phyloP scores from a whole-genome alignment of 2,888 invertebrate genomes.

The Aspidiotus rigidus region DNA sequence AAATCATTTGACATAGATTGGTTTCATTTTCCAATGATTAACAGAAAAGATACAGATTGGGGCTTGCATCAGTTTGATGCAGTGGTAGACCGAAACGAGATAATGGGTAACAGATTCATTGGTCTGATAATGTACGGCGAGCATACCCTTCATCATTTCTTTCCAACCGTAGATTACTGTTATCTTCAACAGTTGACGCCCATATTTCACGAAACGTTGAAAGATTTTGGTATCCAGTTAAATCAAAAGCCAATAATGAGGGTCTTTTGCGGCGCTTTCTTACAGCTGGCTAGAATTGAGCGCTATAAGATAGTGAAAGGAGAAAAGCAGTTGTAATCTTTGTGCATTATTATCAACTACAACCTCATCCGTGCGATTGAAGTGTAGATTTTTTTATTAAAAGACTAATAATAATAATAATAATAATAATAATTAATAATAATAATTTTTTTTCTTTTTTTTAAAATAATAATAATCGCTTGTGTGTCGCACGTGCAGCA shows the following conservation, averaged over 20 bases:
- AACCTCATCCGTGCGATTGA: no score
- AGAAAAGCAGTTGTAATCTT: background rate
- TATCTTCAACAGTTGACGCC: constrained; percentile 58
- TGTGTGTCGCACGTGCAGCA: no score
- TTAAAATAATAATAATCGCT: no score
- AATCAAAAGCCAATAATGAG: constrained; percentile 11
- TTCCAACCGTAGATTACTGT: constrained; percentile 70
- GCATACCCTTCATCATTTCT: constrained; percentile 68
- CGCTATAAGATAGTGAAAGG: background rate
- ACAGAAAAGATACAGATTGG: constrained; percentile 53
- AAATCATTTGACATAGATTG: background rate
- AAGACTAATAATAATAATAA: no score
- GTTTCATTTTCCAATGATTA: constrained; percentile 31
- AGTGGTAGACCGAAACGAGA: constrained; percentile 59
- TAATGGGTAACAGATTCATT: constrained; percentile 56
- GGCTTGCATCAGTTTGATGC: constrained; percentile 67
- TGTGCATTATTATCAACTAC: no score
- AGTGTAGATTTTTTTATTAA: no score
- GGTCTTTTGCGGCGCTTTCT: constrained; percentile 4
- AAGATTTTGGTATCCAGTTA: constrained; percentile 49
- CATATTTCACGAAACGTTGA: constrained; percentile 53
- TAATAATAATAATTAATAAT: no score
- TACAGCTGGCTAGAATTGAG: constrained; percentile 21
- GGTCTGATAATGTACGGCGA: constrained; percentile 66
- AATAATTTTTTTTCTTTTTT: no score